These are phyloP conservation scores for Drosophila tripunctata DNA, from an alignment of 2,888 invertebrate species.

Conservation along the genomic window DNA sequence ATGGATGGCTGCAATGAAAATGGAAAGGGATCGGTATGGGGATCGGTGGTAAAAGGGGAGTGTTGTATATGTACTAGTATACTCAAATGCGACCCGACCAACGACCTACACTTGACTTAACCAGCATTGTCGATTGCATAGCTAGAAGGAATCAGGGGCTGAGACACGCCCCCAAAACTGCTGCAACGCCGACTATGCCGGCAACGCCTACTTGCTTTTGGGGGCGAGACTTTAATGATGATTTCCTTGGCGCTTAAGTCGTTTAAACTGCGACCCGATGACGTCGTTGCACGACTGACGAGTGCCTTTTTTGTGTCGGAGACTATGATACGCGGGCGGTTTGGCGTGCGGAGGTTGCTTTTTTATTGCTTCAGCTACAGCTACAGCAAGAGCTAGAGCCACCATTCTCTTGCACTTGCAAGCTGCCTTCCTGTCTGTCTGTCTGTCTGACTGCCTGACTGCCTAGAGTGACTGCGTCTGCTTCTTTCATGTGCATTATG, in stretches of 20 bases:
- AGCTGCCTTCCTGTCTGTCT: not conserved
- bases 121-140: slow-evolving; percentile 81
- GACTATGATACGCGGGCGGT: slow-evolving; percentile 35
- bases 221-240: slow-evolving; percentile 79
- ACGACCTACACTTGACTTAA: slow-evolving; percentile 82
- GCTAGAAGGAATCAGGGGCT: not conserved
- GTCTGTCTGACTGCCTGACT: slow-evolving; percentile 5
- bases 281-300: slow-evolving; percentile 61
- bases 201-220: slow-evolving; percentile 54
- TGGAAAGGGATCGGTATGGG: not conserved
- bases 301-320: slow-evolving; percentile 76
- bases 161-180: slow-evolving; percentile 53
- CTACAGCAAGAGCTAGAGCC: slow-evolving; percentile 3
- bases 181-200: too few relatives aligned
- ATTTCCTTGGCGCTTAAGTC: slow-evolving; percentile 81
- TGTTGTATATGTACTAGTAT: too few relatives aligned
- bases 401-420: not conserved
- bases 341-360: slow-evolving; percentile 44
- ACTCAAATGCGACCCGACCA: slow-evolving; percentile 67
- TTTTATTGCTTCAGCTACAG: slow-evolving; percentile 57
- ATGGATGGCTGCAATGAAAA: slow-evolving; percentile 37
- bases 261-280: slow-evolving; percentile 78
- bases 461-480: slow-evolving; percentile 51
- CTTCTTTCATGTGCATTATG: slow-evolving; percentile 77
- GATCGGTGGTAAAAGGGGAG: not conserved